Evolutionary conservation across 2,113 vertebrate species (phyloP), one percentile per base, ranked within the genome.

Genomic region (Rhabdornis inornatus): DNA sequence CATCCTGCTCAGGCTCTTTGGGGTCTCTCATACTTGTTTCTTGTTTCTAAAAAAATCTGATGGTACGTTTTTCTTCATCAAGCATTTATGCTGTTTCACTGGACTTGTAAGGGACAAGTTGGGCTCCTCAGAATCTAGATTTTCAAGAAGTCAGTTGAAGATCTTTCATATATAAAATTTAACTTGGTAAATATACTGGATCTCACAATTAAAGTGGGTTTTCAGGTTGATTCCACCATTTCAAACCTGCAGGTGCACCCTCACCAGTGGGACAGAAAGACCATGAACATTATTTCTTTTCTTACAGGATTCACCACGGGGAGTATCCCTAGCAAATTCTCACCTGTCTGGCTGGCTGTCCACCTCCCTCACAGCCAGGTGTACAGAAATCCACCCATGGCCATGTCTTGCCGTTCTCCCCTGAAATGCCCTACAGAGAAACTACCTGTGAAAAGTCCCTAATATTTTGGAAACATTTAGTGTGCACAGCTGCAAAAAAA

Each of bases 241-340:
- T 91, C 78, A 74, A 83, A 83, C n/a, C 31, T 76, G 56, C 60
- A 90, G 64, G 40, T 89, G 71, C 85, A 83, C 57, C 60, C 55
- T 76, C 56, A 72, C 15, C 78, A 42, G 66, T 35, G 45, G 31
- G 44, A 80, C 23, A 37, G 39, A 72, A 94, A 45, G 68, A 66
- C 30, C 21, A 55, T 11, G 0, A 72, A 74, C 23, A 18, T 28
- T 47, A 75, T 83, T 78, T 71, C 10, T 39, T 86, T 70, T 89
- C 76, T 44, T 42, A 27, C 6, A 21, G 40, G n/a, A 78, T 83
- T 89, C 30, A 35, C 57, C 57, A 52, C 1, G 2, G 49, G 24
- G 24, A 82, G 31, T 24, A 49, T 13, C 47, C 56, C n/a, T 23
- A n/a, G 8, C 27, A 66, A 77, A 70, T 59, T 37, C 52, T 60